These are phyloP conservation scores for Phylloscopus trochilus DNA, from an alignment of 2,113 vertebrate species.

Conservation along the genomic window DNA sequence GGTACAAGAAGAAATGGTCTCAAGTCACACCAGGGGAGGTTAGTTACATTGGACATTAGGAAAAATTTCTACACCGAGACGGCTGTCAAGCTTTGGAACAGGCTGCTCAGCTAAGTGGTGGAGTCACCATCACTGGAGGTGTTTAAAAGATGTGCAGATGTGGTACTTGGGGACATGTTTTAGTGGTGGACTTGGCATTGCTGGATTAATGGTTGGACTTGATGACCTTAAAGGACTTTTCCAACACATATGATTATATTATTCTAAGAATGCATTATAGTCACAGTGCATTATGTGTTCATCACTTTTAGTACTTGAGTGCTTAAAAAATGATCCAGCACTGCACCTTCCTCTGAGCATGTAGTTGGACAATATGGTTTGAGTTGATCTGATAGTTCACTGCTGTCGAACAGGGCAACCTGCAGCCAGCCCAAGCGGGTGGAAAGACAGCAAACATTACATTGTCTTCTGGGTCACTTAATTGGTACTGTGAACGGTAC, in stretches of 20 bases:
- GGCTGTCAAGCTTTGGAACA: background rate
- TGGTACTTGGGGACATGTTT: background rate
- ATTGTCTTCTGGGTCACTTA: background rate
- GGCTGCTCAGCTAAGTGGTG: background rate
- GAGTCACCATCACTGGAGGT: background rate
- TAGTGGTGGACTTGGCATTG: background rate
- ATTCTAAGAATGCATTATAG: background rate
- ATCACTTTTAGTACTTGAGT: background rate
- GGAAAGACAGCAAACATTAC: background rate
- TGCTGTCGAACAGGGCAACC: background rate
- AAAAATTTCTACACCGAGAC: background rate
- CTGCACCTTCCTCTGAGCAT: background rate
- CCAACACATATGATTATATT: background rate
- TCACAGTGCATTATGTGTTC: background rate
- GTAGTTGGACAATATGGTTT: background rate
- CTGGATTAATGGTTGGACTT: background rate
- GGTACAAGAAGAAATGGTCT: fast-evolving
- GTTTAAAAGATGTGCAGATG: background rate
- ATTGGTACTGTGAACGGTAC: background rate
- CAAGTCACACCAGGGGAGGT: background rate
- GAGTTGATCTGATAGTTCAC: background rate
- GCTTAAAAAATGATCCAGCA: background rate
- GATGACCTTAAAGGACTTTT: background rate
- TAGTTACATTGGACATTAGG: background rate
- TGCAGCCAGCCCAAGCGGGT: background rate